These are phyloP conservation scores for Ypsolopha sequella DNA, from an alignment of 2,888 invertebrate species.

Conservation along the genomic window DNA sequence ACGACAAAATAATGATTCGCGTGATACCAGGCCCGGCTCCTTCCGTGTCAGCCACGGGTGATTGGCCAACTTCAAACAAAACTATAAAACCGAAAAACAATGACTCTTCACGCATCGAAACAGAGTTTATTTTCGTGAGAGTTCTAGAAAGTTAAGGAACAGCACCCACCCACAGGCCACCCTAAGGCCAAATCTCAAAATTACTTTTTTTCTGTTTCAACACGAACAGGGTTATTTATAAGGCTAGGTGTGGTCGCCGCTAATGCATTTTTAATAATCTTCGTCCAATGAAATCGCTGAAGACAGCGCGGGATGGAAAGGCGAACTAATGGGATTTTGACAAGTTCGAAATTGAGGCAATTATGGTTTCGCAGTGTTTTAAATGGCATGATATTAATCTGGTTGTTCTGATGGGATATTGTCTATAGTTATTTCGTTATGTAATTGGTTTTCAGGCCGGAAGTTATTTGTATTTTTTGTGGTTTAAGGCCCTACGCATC, in stretches of 20 bases:
- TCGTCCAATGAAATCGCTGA: slow-evolving; percentile 51
- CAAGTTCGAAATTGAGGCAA: slow-evolving; percentile 65
- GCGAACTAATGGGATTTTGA: slow-evolving; percentile 67
- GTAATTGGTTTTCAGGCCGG: slow-evolving; percentile 19
- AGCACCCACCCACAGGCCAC: slow-evolving; percentile 24
- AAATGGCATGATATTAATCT: slow-evolving; percentile 50
- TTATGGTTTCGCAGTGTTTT: slow-evolving; percentile 59
- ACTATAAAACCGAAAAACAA: not conserved
- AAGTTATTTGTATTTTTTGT: slow-evolving; percentile 29
- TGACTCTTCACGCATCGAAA: not conserved
- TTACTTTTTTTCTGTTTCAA: slow-evolving; percentile 56
- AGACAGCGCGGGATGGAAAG: slow-evolving; percentile 44
- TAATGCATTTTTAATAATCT: slow-evolving; percentile 69
- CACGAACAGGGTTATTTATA: slow-evolving; percentile 46
- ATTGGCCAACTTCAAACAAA: slow-evolving; percentile 27
- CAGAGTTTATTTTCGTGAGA: not conserved
- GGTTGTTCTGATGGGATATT: slow-evolving; percentile 24
- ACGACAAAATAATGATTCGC: slow-evolving; percentile 69
- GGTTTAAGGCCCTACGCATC: not conserved
- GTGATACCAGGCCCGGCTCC: slow-evolving; percentile 50
- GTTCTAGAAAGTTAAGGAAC: not conserved
- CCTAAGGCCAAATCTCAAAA: slow-evolving; percentile 46
- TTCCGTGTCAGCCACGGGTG: slow-evolving; percentile 65
- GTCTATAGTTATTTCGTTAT: slow-evolving; percentile 8
- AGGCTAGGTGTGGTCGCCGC: slow-evolving; percentile 53